phyloP scores from a whole-genome alignment of 1,140 invertebrate genomes.

The Caenorhabditis brenneri region DNA sequence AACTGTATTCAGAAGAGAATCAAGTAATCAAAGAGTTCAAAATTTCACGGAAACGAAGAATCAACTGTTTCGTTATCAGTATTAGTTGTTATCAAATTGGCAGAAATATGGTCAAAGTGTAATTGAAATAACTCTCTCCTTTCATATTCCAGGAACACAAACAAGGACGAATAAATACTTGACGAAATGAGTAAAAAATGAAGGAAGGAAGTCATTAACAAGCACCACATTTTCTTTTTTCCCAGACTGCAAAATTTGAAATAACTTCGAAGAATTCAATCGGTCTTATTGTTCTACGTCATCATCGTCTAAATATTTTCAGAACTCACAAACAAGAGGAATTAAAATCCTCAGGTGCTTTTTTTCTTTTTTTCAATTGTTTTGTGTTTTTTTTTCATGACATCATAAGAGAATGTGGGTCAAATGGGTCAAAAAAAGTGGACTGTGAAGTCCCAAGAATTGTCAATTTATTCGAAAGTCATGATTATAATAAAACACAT shows the following conservation, averaged over 20 bases:
- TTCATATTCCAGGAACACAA: background rate
- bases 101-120: background rate
- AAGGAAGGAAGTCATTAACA: conserved; percentile 26
- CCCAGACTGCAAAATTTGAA: conserved; percentile 10
- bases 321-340: background rate
- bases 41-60: too few relatives aligned
- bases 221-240: background rate
- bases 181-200: background rate
- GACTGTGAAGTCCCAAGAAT: too few relatives aligned
- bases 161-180: background rate
- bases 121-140: background rate
- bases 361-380: background rate
- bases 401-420: too few relatives aligned
- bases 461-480: conserved; percentile 29
- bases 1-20: too few relatives aligned
- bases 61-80: background rate
- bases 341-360: background rate
- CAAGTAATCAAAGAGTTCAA: too few relatives aligned
- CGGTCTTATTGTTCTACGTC: background rate
- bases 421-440: too few relatives aligned
- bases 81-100: too few relatives aligned
- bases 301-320: background rate
- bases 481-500: background rate
- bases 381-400: background rate
- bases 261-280: background rate